Evolutionary conservation across 1,140 invertebrate species (phyloP), one percentile per base, ranked within the genome.

Genomic region (Euura lappo): DNA sequence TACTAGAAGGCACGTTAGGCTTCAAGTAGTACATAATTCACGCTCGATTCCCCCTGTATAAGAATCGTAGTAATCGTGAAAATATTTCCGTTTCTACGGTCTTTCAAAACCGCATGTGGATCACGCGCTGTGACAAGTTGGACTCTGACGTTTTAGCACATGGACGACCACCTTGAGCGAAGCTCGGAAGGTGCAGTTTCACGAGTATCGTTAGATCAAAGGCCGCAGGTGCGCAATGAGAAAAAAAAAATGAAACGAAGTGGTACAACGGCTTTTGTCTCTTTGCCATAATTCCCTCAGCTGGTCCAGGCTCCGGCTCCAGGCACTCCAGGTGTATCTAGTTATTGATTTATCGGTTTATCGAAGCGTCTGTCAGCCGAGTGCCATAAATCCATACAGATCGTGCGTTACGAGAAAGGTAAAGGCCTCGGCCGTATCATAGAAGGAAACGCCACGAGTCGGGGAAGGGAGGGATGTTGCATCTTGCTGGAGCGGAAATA

Each of bases 11-110:
- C 51, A 3, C 51, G 51, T 28, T 28, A 60, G 68, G 72, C 72
- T 47, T 69, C 70, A 73, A 73, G 72, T 72, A 72, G 72, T 72
- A 44, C 72, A 72, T 68, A 72, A 72, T 72, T 72, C 72, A 72
- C 72, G 72, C 72, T 72, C 69, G 72, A 72, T 65, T 72, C 69
- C 72, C 68, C 66, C 69, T 68, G 65, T 28, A 68, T 65, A 28
- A 60, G 69, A 67, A 72, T 66, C 1, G 28, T 28, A 60, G 10
- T 60, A 4, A 60, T 60, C 51, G 8, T 60, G 51, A 60, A 60
- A 60, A 60, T 60, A 60, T 60, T 60, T 60, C 51, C 51, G 51
- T 60, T 51, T 11, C 28, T 28, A 28, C 28, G 28, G 1, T 28
- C 28, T 28, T 28, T 28, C 28, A 28, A 28, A 28, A 28, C 28